Base-by-base conservation (phyloP, 2,888 invertebrate genomes). In the Nomada fabriciana region DNA sequence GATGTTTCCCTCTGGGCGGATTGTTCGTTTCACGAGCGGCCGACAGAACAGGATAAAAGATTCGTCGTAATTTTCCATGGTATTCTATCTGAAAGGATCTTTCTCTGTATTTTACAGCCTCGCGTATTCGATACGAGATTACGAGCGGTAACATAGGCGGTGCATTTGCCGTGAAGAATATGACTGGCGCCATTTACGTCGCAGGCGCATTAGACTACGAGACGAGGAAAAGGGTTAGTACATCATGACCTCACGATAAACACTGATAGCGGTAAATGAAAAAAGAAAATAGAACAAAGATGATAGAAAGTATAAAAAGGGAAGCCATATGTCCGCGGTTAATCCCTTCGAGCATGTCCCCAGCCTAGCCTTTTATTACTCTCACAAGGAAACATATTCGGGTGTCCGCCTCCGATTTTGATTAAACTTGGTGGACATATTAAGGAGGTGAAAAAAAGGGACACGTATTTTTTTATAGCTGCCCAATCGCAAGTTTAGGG, bases 71-170 rank as follows among this genome's bases (percentile, higher is more conserved):
- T 76, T 55, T 43, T 10, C n/a, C 53, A 9, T 10, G 10, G 13
- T 20, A 57, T 59, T 47, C 20, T 15, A 53, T 52, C 9, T 81
- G 25, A 83, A 65, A n/a, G 36, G 53, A 69, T 74, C 47, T 77
- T 78, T 85, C 63, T 78, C 67, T 69, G 23, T 71, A 75, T 73
- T 89, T 84, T 76, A 83, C 96, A 98, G 98, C 98, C 94, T 98
- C 98, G 95, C 98, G 98, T 96, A 98, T 99, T 96, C 98, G 98
- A 96, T 99, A 99, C 96, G 98, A 99, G 97, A 99, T 99, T 95
- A 98, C 98, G 95, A 98, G 98, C 96, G 99, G 99, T 95, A 99
- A 99, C 97, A 97, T 98, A 96, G 98, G 98, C 86, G 99, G 98
- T 91, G 98, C 98, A 55, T 99, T 99, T 94, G 98, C 98, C 91